Evolutionary conservation across 2,113 vertebrate species (phyloP), one percentile per base, ranked within the genome.

Genomic region (Rana temporaria): DNA sequence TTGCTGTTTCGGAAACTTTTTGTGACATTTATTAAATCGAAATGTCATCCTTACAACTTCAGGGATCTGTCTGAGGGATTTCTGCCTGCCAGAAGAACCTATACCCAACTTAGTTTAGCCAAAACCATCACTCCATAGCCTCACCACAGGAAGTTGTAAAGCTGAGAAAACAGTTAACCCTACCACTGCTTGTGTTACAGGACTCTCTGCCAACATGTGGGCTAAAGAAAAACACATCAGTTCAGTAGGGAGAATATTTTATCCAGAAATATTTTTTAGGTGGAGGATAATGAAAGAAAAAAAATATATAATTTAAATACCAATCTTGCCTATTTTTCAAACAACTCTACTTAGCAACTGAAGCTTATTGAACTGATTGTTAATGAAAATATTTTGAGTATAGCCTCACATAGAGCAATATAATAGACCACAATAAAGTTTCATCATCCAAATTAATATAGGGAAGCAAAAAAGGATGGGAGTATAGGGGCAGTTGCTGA

Each of bases 21-120:
- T n/a, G 76, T 78, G 76, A 78, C 63, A 78, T 78, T 78, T 79
- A 79, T 66, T 78, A 78, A 78, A 78, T 78, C 48, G 11, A 78
- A 78, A 67, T 78, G 76, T 78, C 76, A 78, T 78, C 76, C 48
- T 67, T 67, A 78, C 63, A 78, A 67, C 76, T 65, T 78, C 52
- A 66, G 76, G 75, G 76, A 67, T 48, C 18, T 56, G 19, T 78
- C 75, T 57, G 15, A 67, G 76, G 76, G 76, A 67, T 66, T 78
- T 78, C 42, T 78, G 48, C 9, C 26, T 65, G 62, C 62, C 62
- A 78, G 11, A 78, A 55, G 24, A 78, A 67, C 38, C 74, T 65
- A 64, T 77, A 64, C 74, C 74, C 59, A 78, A 24, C 18, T 22
- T 48, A 55, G n/a, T 56, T 30, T 63, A 57, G 76, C 48, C 76